Base-by-base conservation (phyloP, 1,140 invertebrate species). In the Halictus rubicundus region DNA sequence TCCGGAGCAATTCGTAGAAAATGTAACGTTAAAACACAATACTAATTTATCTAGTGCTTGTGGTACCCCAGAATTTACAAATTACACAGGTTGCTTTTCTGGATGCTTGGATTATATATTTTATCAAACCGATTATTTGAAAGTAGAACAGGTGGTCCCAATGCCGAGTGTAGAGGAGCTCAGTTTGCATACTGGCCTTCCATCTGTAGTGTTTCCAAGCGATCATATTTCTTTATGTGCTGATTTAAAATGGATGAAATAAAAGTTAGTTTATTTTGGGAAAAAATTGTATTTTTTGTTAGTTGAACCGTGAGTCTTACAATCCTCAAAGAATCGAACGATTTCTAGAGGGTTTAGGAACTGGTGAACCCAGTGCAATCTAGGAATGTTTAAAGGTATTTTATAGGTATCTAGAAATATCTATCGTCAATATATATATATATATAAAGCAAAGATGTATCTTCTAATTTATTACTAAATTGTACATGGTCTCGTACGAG, bases 31-130 rank as follows among this genome's bases (percentile, higher is more conserved):
- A 0, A 87, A 89, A 14, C 96, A 97, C 86, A 92, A 95, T 3
- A 94, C 96, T 39, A 86, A 91, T 9, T 93, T 97, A 68, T 92
- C 87, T 19, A 97, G 96, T 92, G 96, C 96, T 9, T 97, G 95
- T 92, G 96, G 96, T 21, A 96, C 95, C 37, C 96, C 96, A 14
- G 90, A 94, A 64, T 98, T 95, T 88, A 99, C 98, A 9, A 99
- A 99, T 91, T 99, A 95, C 84, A 98, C 97, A 0, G 93, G 92
- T 1, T 94, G 95, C 1, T 99, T 99, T 93, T 94, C 95, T 61
- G 98, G 95, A 64, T 98, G 97, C 90, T 92, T 99, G 21, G 98
- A 99, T 93, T 99, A 99, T 87, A 98, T 99, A 88, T 98, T 96
- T 93, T 97, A 97, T 90, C 95, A 97, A 86, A 94, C 92, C 42